These are phyloP conservation scores for Iselma pallidipennis DNA, from an alignment of 2,888 invertebrate species.

Conservation along the genomic window DNA sequence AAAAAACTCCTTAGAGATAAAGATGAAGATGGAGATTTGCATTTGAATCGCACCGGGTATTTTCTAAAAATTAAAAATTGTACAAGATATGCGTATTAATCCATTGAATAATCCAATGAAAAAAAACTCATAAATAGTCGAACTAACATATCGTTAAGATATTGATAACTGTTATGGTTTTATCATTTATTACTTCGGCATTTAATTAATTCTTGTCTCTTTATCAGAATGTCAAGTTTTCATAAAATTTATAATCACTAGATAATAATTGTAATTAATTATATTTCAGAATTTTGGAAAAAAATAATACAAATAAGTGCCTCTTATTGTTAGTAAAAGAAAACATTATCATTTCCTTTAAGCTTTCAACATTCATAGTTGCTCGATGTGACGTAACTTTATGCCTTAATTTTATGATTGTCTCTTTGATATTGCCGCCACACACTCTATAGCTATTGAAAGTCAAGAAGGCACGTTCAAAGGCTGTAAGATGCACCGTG, in stretches of 20 bases:
- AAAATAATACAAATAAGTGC: no score
- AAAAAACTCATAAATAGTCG: no score
- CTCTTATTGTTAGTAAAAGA: no score
- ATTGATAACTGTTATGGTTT: background rate
- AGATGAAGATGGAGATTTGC: no score
- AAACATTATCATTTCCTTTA: background rate
- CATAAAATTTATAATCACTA: background rate
- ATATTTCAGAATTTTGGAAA: background rate
- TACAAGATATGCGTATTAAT: no score
- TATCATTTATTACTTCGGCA: background rate
- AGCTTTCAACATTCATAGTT: background rate
- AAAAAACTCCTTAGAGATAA: no score
- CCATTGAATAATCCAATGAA: no score
- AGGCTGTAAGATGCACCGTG: background rate
- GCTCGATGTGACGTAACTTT: background rate
- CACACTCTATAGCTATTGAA: background rate
- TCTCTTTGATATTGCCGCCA: background rate
- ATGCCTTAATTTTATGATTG: constrained; percentile 1
- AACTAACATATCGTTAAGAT: background rate
- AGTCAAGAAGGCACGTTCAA: background rate
- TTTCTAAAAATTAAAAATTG: no score
- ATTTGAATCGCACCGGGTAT: no score
- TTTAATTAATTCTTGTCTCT: background rate
- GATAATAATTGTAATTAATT: background rate
- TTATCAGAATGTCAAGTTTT: background rate